phyloP scores from a whole-genome alignment of 2,113 vertebrate species.

The Chamaea fasciata region DNA sequence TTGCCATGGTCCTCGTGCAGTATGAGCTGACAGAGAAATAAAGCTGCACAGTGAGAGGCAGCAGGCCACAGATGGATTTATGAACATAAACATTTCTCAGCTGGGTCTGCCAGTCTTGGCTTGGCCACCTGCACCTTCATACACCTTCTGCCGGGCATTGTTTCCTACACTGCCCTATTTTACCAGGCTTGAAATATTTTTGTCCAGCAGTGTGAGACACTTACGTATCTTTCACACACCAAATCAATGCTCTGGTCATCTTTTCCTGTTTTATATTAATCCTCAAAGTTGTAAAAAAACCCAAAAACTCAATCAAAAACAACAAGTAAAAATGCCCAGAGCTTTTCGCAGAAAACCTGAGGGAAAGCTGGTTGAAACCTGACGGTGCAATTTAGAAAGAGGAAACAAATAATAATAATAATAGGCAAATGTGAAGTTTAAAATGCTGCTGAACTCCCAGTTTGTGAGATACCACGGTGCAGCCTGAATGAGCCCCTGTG shows the following conservation, averaged over 20 bases:
- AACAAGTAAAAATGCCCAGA: background rate
- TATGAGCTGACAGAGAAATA: background rate
- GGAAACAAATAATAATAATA: background rate
- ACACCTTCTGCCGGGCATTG: background rate
- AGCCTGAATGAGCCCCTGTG: conserved; percentile 48
- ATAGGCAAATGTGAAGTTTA: background rate
- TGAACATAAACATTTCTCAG: background rate
- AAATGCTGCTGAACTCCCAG: background rate
- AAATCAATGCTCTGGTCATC: background rate
- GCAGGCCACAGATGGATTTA: background rate
- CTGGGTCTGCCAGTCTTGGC: background rate
- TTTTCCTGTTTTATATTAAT: background rate
- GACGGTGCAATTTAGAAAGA: background rate
- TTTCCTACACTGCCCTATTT: background rate
- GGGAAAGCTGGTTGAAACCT: background rate
- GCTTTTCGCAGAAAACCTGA: background rate
- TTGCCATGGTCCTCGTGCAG: background rate
- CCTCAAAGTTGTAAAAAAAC: background rate
- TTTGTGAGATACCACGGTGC: background rate
- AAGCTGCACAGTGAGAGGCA: background rate
- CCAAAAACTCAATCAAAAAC: background rate
- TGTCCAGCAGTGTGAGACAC: background rate
- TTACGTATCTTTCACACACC: background rate
- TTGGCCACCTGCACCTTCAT: background rate
- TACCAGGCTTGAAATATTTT: background rate